Conservation (phyloP, 1,140 invertebrate genomes). For the Ditylenchus dipsaci region DNA sequence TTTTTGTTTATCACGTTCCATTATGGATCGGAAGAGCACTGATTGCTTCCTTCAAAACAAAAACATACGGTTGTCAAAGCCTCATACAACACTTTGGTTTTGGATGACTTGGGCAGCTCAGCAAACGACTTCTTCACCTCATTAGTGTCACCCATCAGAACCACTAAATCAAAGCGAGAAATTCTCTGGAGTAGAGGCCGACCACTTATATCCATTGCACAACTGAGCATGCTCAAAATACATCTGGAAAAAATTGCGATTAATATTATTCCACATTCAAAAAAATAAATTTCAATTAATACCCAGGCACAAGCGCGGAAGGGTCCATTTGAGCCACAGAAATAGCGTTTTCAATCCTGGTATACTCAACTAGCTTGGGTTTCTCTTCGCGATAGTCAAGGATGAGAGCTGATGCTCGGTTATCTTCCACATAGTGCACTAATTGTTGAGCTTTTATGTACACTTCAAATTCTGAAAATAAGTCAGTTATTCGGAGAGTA, state of each 20-base stretch:
- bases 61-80: background rate
- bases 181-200: background rate
- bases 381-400: constrained; percentile 3
- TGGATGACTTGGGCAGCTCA: background rate
- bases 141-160: background rate
- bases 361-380: background rate
- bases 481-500: too few relatives aligned
- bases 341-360: background rate
- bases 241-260: background rate
- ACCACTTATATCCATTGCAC: background rate
- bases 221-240: background rate
- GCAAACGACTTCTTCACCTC: background rate
- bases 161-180: background rate
- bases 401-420: background rate
- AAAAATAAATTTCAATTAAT: background rate
- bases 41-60: too few relatives aligned
- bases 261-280: background rate
- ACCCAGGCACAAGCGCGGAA: background rate
- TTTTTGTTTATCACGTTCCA: too few relatives aligned
- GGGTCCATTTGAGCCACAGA: background rate
- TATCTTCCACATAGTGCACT: background rate
- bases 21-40: too few relatives aligned
- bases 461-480: too few relatives aligned
- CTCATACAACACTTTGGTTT: background rate
- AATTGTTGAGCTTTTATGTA: constrained; percentile 4